Conservation (phyloP, 2,888 invertebrate genomes). For the Hipparchia sbordonii region DNA sequence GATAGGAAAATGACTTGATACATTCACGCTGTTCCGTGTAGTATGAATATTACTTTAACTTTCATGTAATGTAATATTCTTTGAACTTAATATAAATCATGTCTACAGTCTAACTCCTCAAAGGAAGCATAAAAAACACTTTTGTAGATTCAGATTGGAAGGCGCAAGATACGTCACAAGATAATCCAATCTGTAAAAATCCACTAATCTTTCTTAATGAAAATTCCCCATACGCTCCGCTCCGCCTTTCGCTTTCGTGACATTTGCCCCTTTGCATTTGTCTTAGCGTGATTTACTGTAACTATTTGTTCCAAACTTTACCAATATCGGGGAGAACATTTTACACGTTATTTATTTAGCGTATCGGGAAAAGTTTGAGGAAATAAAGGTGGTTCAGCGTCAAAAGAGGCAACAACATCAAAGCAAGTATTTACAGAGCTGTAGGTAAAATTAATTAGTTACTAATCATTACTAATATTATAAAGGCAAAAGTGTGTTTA, state of each 20-base stretch:
- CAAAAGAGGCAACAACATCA: not conserved
- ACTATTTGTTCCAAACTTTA: constrained; percentile 58
- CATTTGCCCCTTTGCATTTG: constrained; percentile 53
- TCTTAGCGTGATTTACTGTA: constrained; percentile 54
- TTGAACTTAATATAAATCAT: too few species aligned
- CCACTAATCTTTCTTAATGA: constrained; percentile 9
- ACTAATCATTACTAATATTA: too few species aligned
- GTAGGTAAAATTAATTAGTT: too few species aligned
- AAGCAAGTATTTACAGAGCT: not conserved
- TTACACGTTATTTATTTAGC: constrained; percentile 51
- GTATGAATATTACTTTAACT: too few species aligned
- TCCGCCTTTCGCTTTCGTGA: constrained; percentile 43
- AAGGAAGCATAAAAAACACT: too few species aligned
- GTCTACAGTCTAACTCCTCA: too few species aligned
- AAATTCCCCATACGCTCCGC: not conserved
- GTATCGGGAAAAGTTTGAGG: constrained; percentile 28
- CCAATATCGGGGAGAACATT: constrained; percentile 66
- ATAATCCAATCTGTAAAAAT: not conserved
- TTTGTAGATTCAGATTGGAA: too few species aligned
- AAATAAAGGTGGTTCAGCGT: not conserved
- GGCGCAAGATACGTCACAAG: too few species aligned
- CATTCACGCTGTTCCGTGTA: too few species aligned
- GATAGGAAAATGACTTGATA: too few species aligned
- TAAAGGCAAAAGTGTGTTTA: too few species aligned
- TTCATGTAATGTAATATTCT: too few species aligned